phyloP scores from a whole-genome alignment of 2,888 invertebrate species.

The Artemia sinica region DNA sequence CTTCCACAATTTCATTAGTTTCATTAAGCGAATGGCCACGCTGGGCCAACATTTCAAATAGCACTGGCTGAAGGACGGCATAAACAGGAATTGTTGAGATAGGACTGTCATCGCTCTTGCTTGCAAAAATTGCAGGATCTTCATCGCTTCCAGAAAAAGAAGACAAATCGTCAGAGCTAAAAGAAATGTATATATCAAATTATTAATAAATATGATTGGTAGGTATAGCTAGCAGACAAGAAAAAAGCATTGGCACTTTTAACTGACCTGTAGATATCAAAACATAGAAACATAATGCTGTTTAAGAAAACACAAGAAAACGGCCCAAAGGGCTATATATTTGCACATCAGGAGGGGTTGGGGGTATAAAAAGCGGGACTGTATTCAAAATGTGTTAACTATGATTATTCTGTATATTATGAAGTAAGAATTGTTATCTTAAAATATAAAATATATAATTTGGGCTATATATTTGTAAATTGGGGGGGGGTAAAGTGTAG shows the following conservation, averaged over 20 bases:
- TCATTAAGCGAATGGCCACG: background rate
- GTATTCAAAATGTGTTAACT: no score
- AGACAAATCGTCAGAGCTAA: background rate
- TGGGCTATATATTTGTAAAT: no score
- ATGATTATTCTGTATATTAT: no score
- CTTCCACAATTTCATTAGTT: constrained; percentile 7
- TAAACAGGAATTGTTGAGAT: background rate
- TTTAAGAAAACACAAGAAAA: constrained; percentile 8
- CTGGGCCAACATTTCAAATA: constrained; percentile 5
- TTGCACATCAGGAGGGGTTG: no score
- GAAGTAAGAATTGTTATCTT: no score
- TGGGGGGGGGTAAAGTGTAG: no score
- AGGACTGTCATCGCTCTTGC: background rate
- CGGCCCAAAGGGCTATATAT: background rate
- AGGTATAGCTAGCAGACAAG: background rate
- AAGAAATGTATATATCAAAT: background rate
- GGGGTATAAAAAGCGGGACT: no score
- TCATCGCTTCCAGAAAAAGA: background rate
- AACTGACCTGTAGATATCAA: background rate
- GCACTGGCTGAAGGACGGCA: background rate
- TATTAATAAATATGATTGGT: constrained; percentile 5
- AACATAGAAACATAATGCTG: background rate
- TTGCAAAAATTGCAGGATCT: background rate
- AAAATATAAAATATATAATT: no score
- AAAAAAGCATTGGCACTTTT: background rate